Evolutionary conservation across 2,888 invertebrate genomes (phyloP).

Genomic region (Callyntrura guangdongensis): DNA sequence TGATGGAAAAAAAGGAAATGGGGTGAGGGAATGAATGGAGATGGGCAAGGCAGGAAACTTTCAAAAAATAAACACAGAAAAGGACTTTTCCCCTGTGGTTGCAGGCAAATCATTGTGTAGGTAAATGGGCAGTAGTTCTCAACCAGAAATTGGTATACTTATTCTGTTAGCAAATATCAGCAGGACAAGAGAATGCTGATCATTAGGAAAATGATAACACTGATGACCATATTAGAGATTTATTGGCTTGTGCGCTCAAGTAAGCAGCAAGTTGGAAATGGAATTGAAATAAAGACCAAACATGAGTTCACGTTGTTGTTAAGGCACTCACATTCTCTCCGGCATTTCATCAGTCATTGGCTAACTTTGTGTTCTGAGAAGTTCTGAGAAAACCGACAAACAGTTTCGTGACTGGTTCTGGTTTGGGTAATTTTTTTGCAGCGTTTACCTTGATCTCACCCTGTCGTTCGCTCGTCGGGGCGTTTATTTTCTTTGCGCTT

Average conservation of each 20-base stretch:
- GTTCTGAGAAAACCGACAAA: constrained; percentile 27
- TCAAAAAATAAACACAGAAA: background rate
- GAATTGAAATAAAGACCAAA: background rate
- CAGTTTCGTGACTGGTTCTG: background rate
- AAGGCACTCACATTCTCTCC: background rate
- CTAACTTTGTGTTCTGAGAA: too few relatives aligned
- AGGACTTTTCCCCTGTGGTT: background rate
- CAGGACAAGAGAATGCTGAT: background rate
- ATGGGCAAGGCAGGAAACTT: background rate
- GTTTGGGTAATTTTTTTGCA: background rate
- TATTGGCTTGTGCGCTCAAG: background rate
- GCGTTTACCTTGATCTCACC: constrained; percentile 46
- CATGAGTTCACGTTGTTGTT: too few relatives aligned
- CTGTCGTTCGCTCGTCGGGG: background rate
- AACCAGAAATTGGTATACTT: background rate
- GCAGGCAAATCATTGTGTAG: background rate
- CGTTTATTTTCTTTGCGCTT: constrained; percentile 31
- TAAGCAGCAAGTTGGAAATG: background rate
- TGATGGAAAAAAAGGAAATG: constrained; percentile 13
- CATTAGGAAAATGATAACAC: constrained; percentile 3
- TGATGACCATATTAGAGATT: constrained; percentile 3
- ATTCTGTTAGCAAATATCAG: background rate
- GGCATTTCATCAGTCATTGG: background rate
- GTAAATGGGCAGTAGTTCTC: background rate
- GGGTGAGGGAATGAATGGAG: constrained; percentile 7